Conservation (phyloP, 2,888 invertebrate species). For the Plagiodera versicolora region DNA sequence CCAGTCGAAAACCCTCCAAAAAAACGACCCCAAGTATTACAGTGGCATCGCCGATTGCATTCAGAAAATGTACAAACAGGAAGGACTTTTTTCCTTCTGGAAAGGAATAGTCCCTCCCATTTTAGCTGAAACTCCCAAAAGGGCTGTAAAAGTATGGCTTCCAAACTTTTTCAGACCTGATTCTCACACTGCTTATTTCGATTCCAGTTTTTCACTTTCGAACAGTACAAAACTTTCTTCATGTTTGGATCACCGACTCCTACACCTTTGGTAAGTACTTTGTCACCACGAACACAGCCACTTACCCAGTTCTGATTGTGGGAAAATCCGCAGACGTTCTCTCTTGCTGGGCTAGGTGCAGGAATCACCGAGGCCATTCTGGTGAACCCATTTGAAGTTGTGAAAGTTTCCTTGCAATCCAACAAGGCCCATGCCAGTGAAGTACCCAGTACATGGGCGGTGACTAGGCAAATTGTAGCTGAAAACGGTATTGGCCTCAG, state of each 20-base stretch:
- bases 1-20: slow-evolving; percentile 57
- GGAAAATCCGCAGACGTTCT: slow-evolving; percentile 70
- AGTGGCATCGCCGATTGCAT: slow-evolving; percentile 85
- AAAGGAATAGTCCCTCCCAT: slow-evolving; percentile 94
- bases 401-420: slow-evolving; percentile 87
- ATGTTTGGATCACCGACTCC: slow-evolving; percentile 75
- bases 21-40: slow-evolving; percentile 62
- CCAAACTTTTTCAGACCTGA: background rate
- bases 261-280: slow-evolving; percentile 70
- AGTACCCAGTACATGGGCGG: slow-evolving; percentile 66
- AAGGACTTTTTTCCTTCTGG: slow-evolving; percentile 85
- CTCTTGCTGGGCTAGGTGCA: slow-evolving; percentile 84
- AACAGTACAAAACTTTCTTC: slow-evolving; percentile 87
- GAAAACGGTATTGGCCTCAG: slow-evolving; percentile 75
- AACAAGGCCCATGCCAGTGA: slow-evolving; percentile 67
- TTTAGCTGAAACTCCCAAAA: slow-evolving; percentile 91
- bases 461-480: slow-evolving; percentile 77
- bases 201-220: slow-evolving; percentile 83
- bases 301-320: background rate
- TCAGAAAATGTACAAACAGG: slow-evolving; percentile 81
- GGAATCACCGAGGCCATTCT: slow-evolving; percentile 90
- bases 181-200: slow-evolving; percentile 26
- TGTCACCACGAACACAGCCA: background rate
- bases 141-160: slow-evolving; percentile 76
- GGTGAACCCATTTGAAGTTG: slow-evolving; percentile 94